These are phyloP conservation scores for Daboia siamensis DNA, from an alignment of 2,113 vertebrate genomes.

Conservation along the genomic window DNA sequence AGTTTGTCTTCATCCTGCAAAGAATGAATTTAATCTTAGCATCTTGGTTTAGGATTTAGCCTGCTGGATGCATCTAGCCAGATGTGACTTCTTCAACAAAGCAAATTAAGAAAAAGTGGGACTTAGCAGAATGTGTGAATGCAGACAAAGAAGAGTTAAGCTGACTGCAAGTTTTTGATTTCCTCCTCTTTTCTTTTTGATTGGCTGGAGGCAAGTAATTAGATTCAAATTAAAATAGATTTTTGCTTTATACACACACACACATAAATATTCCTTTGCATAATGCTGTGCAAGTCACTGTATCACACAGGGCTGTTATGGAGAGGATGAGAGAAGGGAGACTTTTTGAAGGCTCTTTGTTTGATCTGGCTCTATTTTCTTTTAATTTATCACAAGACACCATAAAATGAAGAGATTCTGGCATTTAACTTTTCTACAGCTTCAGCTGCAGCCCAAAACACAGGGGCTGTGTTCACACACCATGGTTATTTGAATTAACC, in stretches of 20 bases:
- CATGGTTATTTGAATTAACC: not conserved
- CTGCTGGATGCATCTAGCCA: not conserved
- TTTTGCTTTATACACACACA: not conserved
- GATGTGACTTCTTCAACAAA: no score
- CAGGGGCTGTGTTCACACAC: not conserved
- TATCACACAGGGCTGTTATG: not conserved
- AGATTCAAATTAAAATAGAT: not conserved
- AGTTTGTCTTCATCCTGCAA: not conserved
- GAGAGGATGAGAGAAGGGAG: not conserved
- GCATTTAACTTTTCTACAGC: not conserved
- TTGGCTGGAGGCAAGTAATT: not conserved
- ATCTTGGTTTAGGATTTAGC: not conserved
- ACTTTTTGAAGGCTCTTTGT: not conserved
- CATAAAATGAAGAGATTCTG: not conserved
- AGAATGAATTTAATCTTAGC: not conserved
- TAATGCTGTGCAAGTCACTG: not conserved
- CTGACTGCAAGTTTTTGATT: not conserved
- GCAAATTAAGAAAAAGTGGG: not conserved
- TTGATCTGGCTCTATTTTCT: not conserved
- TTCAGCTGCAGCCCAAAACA: not conserved
- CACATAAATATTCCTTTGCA: not conserved
- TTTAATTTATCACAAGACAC: not conserved
- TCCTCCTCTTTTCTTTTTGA: not conserved
- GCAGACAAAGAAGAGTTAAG: not conserved
- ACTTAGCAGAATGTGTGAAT: not conserved